A percentile compares a stretch with the other conserved stretches of the same genome.
Evolutionary conservation across 2,113 vertebrate genomes (phyloP).

Genomic region (Eubucco bourcierii): DNA sequence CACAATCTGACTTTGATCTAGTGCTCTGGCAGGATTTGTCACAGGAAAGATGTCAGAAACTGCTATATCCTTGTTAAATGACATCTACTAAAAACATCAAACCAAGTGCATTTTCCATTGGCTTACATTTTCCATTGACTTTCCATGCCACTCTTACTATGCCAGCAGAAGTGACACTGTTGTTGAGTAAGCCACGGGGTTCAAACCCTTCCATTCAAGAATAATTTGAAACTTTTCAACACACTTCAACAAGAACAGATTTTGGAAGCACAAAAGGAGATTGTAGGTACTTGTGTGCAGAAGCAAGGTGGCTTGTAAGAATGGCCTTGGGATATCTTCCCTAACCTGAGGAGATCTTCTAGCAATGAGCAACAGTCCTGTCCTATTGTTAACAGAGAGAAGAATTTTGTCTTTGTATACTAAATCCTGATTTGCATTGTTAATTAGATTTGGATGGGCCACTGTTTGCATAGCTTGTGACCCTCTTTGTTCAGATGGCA

Average conservation of each 20-base stretch:
- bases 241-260: neutral
- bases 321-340: neutral
- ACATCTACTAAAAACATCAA: constrained; percentile 8
- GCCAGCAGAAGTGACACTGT: neutral
- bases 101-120: neutral
- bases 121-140: neutral
- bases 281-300: neutral
- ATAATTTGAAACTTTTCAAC: neutral
- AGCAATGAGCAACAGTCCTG: neutral
- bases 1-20: neutral
- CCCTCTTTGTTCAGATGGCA: neutral
- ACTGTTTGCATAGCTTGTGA: neutral
- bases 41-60: neutral
- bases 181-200: neutral
- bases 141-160: neutral
- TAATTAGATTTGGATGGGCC: neutral
- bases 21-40: neutral
- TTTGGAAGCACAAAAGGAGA: neutral
- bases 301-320: neutral
- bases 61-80: neutral
- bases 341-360: neutral
- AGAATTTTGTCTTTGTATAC: neutral
- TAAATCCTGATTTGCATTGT: neutral
- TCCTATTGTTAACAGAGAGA: neutral
- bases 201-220: neutral